These are phyloP conservation scores for Podarcis muralis DNA, from an alignment of 2,113 vertebrate genomes.

Conservation along the genomic window DNA sequence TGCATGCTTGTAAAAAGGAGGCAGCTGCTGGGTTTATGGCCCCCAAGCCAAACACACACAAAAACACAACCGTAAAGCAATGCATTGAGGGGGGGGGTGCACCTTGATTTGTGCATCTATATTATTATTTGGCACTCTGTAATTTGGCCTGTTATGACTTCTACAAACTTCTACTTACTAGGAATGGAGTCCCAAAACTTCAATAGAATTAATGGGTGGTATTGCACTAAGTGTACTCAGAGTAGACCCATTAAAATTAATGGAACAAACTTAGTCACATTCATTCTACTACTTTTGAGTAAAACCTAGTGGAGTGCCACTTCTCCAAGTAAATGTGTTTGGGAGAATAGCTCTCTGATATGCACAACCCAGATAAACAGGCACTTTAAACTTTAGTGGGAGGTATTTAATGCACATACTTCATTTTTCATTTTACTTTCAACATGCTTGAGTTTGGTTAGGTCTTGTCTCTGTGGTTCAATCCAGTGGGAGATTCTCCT, in stretches of 20 bases:
- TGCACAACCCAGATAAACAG: not conserved
- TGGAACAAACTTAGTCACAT: too few relatives aligned
- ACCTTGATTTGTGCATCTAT: not conserved
- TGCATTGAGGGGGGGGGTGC: not conserved
- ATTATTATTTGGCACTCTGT: not conserved
- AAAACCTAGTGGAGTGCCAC: too few relatives aligned
- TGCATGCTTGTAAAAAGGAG: slow-evolving; percentile 29
- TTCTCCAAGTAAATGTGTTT: not conserved
- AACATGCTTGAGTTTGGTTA: not conserved
- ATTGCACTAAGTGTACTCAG: too few relatives aligned
- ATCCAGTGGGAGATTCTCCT: not conserved
- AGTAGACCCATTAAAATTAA: too few relatives aligned
- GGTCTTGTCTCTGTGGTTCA: not conserved
- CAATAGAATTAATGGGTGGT: not conserved
- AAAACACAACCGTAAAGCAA: not conserved
- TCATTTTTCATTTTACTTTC: not conserved
- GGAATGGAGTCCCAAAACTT: not conserved
- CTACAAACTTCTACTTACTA: not conserved
- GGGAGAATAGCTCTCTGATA: not conserved
- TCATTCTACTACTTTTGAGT: too few relatives aligned
- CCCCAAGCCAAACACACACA: slow-evolving; percentile 10
- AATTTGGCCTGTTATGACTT: not conserved
- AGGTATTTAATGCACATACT: not conserved
- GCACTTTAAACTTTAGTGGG: not conserved
- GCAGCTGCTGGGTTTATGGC: slow-evolving; percentile 35